Percentiles rank a stretch among this genome's conserved stretches.
Conservation (phyloP, 2,888 invertebrate genomes). For the Thera obeliscata region DNA sequence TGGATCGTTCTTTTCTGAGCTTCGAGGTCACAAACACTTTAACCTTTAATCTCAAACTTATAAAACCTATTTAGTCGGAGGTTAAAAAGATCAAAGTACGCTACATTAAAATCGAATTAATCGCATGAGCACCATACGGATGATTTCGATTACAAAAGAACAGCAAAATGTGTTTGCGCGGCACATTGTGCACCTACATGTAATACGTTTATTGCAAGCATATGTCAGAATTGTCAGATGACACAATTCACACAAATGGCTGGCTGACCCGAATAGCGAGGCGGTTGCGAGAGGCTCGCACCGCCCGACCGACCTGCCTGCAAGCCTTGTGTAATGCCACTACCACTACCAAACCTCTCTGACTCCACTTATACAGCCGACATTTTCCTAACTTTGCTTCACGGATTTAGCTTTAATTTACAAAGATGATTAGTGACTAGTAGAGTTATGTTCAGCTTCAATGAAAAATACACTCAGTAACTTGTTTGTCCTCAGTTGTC, state of each 20-base stretch:
- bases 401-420: conserved; percentile 6
- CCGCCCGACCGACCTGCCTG: conserved; percentile 72
- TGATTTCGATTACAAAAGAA: conserved; percentile 7
- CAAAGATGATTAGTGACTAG: neutral
- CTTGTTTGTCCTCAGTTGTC: neutral
- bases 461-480: neutral
- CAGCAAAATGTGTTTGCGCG: conserved; percentile 9
- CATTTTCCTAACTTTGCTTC: conserved; percentile 29
- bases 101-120: neutral
- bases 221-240: conserved; percentile 66
- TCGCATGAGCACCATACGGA: neutral
- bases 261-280: conserved; percentile 79
- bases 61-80: neutral
- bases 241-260: conserved; percentile 83
- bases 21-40: no score
- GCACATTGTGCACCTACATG: conserved; percentile 12
- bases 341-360: conserved; percentile 51
- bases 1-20: neutral
- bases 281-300: conserved; percentile 77
- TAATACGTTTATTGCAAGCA: conserved; percentile 54
- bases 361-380: conserved; percentile 40
- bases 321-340: conserved; percentile 80
- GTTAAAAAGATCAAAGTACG: neutral
- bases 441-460: neutral
- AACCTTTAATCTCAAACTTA: no score